Conservation (phyloP, 1,140 invertebrate genomes). For the Musca vetustissima region DNA sequence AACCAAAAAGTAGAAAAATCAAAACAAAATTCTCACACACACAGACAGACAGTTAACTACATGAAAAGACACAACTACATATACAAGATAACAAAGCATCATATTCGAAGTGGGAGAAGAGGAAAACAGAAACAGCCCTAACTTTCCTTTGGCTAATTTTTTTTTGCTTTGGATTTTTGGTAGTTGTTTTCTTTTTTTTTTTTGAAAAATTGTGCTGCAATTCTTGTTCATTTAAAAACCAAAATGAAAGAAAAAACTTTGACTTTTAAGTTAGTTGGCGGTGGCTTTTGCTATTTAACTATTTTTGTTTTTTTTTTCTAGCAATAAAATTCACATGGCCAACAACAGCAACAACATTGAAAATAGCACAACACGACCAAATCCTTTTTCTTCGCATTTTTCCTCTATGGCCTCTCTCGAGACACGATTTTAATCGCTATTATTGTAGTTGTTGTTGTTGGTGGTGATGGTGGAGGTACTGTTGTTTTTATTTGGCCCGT, state of each 20-base stretch:
- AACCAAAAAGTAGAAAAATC: background rate
- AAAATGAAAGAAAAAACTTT: too few species aligned
- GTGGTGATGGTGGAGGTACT: too few species aligned
- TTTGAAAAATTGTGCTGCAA: background rate
- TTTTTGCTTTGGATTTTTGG: background rate
- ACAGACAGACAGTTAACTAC: background rate
- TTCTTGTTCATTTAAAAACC: too few species aligned
- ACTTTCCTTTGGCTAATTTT: conserved; percentile 23
- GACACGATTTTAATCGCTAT: conserved; percentile 22
- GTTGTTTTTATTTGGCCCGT: too few species aligned
- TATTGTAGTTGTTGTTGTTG: background rate
- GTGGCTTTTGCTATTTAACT: too few species aligned
- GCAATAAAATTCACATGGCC: too few species aligned
- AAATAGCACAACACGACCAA: conserved; percentile 17
- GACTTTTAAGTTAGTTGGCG: too few species aligned
- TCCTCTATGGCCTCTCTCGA: conserved; percentile 1
- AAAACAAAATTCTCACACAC: background rate
- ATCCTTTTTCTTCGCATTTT: conserved; percentile 22
- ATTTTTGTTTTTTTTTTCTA: too few species aligned
- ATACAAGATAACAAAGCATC: background rate
- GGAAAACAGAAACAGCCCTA: conserved; percentile 7
- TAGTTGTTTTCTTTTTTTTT: conserved; percentile 1
- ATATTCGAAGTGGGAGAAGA: background rate
- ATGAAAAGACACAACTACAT: background rate
- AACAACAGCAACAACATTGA: background rate